A percentile compares a stretch with the other conserved stretches of the same genome.
Conservation (phyloP, 2,797 vertebrate genomes). For the Nyctibius grandis region DNA sequence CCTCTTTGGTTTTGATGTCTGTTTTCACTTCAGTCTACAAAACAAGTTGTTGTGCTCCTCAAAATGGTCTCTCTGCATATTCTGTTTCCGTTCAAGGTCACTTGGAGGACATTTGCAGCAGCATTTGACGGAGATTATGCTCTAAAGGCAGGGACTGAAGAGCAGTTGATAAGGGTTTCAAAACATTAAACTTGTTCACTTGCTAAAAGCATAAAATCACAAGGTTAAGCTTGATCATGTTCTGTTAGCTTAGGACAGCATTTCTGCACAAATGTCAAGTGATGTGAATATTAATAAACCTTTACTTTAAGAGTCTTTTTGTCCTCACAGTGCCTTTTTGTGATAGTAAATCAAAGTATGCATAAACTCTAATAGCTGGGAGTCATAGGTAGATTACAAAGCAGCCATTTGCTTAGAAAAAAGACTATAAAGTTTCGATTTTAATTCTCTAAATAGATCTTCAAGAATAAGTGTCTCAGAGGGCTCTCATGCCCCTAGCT, state of each 20-base stretch:
- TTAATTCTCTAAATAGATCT: not conserved
- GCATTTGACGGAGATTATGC: slow-evolving; percentile 41
- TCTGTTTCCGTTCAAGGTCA: slow-evolving; percentile 45
- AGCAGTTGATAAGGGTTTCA: slow-evolving; percentile 40
- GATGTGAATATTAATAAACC: slow-evolving; percentile 47
- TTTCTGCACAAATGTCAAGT: slow-evolving; percentile 38
- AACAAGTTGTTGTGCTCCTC: not conserved
- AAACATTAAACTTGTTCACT: not conserved
- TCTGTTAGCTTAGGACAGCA: not conserved
- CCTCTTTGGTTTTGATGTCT: not conserved
- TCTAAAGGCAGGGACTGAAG: slow-evolving; percentile 28
- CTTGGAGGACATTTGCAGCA: slow-evolving; percentile 8
- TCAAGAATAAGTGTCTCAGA: not conserved
- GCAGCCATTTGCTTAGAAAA: not conserved
- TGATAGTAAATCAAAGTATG: not conserved
- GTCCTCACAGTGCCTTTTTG: not conserved
- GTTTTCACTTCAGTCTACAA: not conserved
- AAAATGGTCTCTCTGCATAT: not conserved
- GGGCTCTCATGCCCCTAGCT: not conserved
- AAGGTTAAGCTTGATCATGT: slow-evolving; percentile 9
- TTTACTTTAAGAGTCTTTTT: not conserved
- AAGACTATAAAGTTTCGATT: not conserved
- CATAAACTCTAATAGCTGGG: not conserved
- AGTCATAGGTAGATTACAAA: not conserved
- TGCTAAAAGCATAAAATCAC: slow-evolving; percentile 1